phyloP scores from a whole-genome alignment of 2,113 vertebrate species.

The Dolichallabes microphthalmus region DNA sequence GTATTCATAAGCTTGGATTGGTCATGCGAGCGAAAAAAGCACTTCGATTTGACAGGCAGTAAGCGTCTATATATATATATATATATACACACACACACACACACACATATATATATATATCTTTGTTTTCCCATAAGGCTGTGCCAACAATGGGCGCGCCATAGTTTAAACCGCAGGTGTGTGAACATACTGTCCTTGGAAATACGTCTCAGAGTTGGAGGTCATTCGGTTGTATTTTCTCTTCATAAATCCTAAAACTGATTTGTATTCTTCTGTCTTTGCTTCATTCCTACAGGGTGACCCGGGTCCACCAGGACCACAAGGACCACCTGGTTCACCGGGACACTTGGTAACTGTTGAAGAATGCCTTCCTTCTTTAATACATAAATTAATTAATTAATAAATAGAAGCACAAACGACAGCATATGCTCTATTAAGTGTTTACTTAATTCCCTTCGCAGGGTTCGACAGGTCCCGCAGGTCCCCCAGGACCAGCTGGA shows the following conservation, averaged over 20 bases:
- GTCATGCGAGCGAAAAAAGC: background rate
- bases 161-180: background rate
- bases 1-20: background rate
- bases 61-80: no score
- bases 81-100: no score
- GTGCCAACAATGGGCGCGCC: background rate
- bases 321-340: conserved; percentile 84
- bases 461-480: conserved; percentile 81
- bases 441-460: conserved; percentile 56
- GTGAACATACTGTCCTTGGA: background rate
- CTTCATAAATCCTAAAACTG: background rate
- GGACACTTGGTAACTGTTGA: conserved; percentile 82
- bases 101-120: no score
- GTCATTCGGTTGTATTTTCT: background rate
- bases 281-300: conserved; percentile 79
- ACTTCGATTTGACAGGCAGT: conserved; percentile 4
- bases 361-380: background rate
- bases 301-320: conserved; percentile 83
- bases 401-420: background rate
- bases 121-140: background rate
- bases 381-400: background rate
- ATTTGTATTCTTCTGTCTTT: background rate
- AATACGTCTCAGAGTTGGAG: background rate
- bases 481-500: conserved; percentile 84
- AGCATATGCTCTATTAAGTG: conserved; percentile 28